phyloP scores from a whole-genome alignment of 2,888 invertebrate species.

The Xestia sexstrigata region DNA sequence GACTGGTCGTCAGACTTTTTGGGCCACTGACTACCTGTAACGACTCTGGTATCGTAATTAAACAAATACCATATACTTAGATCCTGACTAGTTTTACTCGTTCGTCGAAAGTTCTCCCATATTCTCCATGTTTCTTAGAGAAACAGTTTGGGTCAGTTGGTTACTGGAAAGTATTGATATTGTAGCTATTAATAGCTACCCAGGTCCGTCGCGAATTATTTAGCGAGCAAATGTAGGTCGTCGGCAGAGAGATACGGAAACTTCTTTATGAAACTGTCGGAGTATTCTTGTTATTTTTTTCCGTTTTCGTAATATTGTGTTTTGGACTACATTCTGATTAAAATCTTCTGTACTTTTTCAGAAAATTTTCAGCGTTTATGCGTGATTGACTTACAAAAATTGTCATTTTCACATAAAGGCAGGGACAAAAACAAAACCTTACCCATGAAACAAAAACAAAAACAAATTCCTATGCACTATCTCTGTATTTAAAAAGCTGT shows the following conservation, averaged over 20 bases:
- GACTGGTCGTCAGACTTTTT: too few species aligned
- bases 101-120: neutral
- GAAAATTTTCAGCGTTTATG: neutral
- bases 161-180: conserved; percentile 32
- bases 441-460: neutral
- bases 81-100: neutral
- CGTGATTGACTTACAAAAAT: neutral
- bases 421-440: too few species aligned
- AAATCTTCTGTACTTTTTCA: neutral
- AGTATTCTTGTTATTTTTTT: conserved; percentile 4
- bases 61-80: neutral
- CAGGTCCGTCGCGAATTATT: conserved; percentile 36
- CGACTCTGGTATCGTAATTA: neutral
- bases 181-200: conserved; percentile 34
- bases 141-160: conserved; percentile 3
- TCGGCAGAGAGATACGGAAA: neutral
- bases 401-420: too few species aligned
- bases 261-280: neutral
- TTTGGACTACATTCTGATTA: neutral
- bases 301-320: neutral
- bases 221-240: conserved; percentile 37
- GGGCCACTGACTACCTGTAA: too few species aligned
- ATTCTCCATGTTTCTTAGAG: neutral
- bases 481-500: too few species aligned
- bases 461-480: neutral